Evolutionary conservation across 2,113 vertebrate genomes (phyloP).

Genomic region (Entosphenus tridentatus): DNA sequence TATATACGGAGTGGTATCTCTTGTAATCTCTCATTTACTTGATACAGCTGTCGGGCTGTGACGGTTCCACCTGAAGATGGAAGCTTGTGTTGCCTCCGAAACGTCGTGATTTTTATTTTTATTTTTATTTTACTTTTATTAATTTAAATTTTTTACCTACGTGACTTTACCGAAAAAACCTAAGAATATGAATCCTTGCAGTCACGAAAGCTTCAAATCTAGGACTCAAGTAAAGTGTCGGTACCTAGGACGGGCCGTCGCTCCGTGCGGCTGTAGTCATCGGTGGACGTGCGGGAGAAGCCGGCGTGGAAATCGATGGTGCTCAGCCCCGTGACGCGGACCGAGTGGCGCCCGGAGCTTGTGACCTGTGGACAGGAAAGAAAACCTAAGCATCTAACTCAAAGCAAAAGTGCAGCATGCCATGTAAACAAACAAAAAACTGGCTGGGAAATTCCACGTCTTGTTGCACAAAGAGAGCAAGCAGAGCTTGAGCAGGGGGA

Average conservation of each 20-base stretch:
- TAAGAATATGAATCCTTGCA: too few species aligned
- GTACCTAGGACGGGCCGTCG: conserved; percentile 51
- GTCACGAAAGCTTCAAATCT: too few species aligned
- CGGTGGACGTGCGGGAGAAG: conserved; percentile 34
- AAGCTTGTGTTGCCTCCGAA: too few species aligned
- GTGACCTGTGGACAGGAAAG: conserved; percentile 24
- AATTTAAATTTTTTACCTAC: too few species aligned
- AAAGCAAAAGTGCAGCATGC: neutral
- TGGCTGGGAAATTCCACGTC: neutral
- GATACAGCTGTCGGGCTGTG: too few species aligned
- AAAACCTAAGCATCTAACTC: neutral
- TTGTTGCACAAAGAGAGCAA: neutral
- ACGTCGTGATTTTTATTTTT: too few species aligned
- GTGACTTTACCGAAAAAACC: too few species aligned
- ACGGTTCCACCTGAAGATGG: too few species aligned
- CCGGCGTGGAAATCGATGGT: conserved; percentile 44
- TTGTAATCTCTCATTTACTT: too few species aligned
- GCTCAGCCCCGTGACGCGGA: conserved; percentile 63
- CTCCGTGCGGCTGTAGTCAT: conserved; percentile 27
- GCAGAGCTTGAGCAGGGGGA: neutral
- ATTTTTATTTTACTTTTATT: too few species aligned
- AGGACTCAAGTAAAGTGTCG: neutral
- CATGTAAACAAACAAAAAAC: neutral
- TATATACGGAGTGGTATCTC: too few species aligned
- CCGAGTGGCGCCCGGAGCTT: conserved; percentile 51